Conservation (phyloP, 2,888 invertebrate species). For the Cactoblastis cactorum region DNA sequence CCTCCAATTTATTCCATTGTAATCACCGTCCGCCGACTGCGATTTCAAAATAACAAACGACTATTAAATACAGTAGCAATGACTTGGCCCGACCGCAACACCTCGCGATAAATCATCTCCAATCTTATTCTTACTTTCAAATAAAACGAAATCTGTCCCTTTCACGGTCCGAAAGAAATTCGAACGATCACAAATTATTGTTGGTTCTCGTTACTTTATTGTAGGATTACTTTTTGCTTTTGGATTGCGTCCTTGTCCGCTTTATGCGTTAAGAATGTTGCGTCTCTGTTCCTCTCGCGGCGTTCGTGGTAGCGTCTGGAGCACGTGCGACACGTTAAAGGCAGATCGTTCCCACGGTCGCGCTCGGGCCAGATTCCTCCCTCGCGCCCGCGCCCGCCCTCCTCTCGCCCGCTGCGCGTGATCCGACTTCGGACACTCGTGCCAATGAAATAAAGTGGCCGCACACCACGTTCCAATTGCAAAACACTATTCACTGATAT, state of each 20-base stretch:
- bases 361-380: conserved; percentile 53
- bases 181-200: conserved; percentile 75
- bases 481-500: conserved; percentile 58
- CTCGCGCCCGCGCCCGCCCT: conserved; percentile 34
- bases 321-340: conserved; percentile 79
- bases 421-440: conserved; percentile 67
- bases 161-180: conserved; percentile 60
- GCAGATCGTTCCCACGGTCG: conserved; percentile 78
- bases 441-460: conserved; percentile 72
- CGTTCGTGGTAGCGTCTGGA: conserved; percentile 60
- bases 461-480: conserved; percentile 73
- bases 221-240: conserved; percentile 47
- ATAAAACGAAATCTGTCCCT: conserved; percentile 52
- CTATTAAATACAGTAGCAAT: conserved; percentile 62
- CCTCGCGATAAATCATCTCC: conserved; percentile 66
- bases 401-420: conserved; percentile 48
- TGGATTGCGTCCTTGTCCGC: conserved; percentile 20
- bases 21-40: conserved; percentile 42
- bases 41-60: conserved; percentile 59
- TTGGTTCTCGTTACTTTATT: conserved; percentile 68
- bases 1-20: conserved; percentile 56
- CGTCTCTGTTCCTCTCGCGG: conserved; percentile 49
- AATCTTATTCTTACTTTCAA: conserved; percentile 66
- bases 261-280: conserved; percentile 22
- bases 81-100: conserved; percentile 36